Conservation (phyloP, 2,888 invertebrate species). For the Phyto melanocephala region DNA sequence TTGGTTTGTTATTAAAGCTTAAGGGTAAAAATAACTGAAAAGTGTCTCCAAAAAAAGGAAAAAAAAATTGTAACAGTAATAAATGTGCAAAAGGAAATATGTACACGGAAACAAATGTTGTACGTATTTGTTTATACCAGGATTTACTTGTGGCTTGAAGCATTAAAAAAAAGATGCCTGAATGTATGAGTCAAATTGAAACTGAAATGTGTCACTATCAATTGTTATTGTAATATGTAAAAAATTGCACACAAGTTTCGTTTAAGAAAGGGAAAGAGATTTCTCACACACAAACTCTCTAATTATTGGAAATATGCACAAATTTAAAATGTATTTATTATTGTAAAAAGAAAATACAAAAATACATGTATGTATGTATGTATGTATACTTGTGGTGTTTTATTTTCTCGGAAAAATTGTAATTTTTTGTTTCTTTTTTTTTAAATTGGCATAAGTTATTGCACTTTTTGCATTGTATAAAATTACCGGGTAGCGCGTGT, state of each 20-base stretch:
- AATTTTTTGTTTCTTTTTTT: too few relatives aligned
- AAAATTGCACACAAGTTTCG: background rate
- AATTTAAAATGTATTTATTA: too few relatives aligned
- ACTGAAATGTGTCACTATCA: slow-evolving; percentile 53
- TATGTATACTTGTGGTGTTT: too few relatives aligned
- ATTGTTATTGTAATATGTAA: slow-evolving; percentile 42
- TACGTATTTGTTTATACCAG: background rate
- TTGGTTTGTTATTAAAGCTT: slow-evolving; percentile 55
- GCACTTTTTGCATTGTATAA: too few relatives aligned
- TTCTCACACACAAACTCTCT: too few relatives aligned
- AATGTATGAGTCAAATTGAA: background rate
- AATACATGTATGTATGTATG: too few relatives aligned
- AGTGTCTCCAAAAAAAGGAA: background rate
- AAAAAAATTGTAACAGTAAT: slow-evolving; percentile 9
- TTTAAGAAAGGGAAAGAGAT: background rate
- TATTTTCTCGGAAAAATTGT: too few relatives aligned
- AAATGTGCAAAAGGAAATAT: slow-evolving; percentile 9
- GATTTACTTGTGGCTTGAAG: background rate
- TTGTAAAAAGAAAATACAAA: too few relatives aligned
- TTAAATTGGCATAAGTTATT: too few relatives aligned
- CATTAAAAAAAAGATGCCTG: background rate
- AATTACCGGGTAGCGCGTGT: too few relatives aligned
- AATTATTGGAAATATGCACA: too few relatives aligned
- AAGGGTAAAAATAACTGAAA: slow-evolving; percentile 6
- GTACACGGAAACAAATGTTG: background rate